Evolutionary conservation across 2,888 invertebrate species (phyloP).

Genomic region (Cacoxenus indagator): DNA sequence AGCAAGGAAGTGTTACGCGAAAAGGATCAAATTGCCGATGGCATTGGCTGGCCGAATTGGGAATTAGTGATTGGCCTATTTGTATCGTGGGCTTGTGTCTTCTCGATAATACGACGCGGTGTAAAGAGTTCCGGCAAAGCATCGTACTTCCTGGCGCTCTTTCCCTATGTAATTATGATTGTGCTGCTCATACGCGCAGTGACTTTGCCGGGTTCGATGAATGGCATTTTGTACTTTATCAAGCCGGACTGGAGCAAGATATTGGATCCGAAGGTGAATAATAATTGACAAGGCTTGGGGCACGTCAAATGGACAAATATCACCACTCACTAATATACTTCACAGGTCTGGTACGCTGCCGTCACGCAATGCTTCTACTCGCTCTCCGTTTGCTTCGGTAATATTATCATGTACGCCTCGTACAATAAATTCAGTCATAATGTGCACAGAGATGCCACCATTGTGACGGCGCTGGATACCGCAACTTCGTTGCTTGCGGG

Average conservation of each 20-base stretch:
- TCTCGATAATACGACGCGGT: slow-evolving; percentile 73
- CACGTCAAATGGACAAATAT: not conserved
- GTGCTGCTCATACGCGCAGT: slow-evolving; percentile 76
- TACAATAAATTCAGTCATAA: slow-evolving; percentile 76
- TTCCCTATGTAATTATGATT: slow-evolving; percentile 78
- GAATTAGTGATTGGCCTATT: slow-evolving; percentile 72
- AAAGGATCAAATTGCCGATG: slow-evolving; percentile 71
- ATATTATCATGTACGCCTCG: slow-evolving; percentile 76
- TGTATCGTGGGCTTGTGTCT: slow-evolving; percentile 73
- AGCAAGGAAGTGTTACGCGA: slow-evolving; percentile 74
- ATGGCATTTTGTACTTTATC: slow-evolving; percentile 77
- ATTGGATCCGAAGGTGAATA: slow-evolving; percentile 72
- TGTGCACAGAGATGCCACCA: slow-evolving; percentile 74
- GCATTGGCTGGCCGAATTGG: slow-evolving; percentile 74
- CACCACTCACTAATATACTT: not conserved
- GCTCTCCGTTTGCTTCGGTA: slow-evolving; percentile 76
- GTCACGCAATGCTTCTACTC: slow-evolving; percentile 78
- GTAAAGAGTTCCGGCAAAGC: slow-evolving; percentile 78
- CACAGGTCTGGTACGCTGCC: slow-evolving; percentile 77
- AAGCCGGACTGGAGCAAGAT: slow-evolving; percentile 78
- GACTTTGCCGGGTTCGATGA: slow-evolving; percentile 75
- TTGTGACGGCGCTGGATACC: slow-evolving; percentile 74
- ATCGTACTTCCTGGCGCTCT: slow-evolving; percentile 82
- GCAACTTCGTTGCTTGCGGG: slow-evolving; percentile 74
- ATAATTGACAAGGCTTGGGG: not conserved